A percentile compares a stretch with the other conserved stretches of the same genome.
Conservation (phyloP, 2,113 vertebrate species). For the Ammodytes marinus region DNA sequence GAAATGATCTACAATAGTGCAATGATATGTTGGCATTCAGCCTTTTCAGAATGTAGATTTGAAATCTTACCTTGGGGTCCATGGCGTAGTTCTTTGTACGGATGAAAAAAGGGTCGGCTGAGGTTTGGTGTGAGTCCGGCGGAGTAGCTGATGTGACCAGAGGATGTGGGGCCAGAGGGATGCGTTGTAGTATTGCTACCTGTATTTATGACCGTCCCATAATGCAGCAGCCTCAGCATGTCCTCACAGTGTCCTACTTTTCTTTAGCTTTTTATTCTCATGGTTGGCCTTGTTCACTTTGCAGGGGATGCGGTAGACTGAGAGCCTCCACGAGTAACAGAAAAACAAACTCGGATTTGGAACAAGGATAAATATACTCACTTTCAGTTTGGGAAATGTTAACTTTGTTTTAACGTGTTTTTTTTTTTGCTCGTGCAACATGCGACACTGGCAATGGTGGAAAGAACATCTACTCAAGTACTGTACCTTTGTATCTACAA, state of each 20-base stretch:
- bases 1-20: not conserved
- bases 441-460: not conserved
- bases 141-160: conserved; percentile 20
- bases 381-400: not conserved
- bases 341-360: not conserved
- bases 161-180: conserved; percentile 27
- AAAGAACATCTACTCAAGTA: not conserved
- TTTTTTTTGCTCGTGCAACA: not conserved
- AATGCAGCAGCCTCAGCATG: conserved; percentile 78
- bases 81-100: conserved; percentile 34
- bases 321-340: conserved; percentile 12
- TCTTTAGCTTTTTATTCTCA: conserved; percentile 50
- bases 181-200: conserved; percentile 26
- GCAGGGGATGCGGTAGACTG: conserved; percentile 32
- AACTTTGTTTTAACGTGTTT: not conserved
- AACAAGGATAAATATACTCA: not conserved
- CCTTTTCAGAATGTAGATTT: not conserved
- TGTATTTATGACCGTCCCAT: conserved; percentile 76
- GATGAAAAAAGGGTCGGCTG: conserved; percentile 33
- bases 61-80: conserved; percentile 72
- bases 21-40: not conserved
- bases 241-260: conserved; percentile 74
- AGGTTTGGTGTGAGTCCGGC: conserved; percentile 19
- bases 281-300: conserved; percentile 65
- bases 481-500: too few relatives aligned